Evolutionary conservation across 2,797 vertebrate species (phyloP).

Genomic region (Sebastes aleutianus): DNA sequence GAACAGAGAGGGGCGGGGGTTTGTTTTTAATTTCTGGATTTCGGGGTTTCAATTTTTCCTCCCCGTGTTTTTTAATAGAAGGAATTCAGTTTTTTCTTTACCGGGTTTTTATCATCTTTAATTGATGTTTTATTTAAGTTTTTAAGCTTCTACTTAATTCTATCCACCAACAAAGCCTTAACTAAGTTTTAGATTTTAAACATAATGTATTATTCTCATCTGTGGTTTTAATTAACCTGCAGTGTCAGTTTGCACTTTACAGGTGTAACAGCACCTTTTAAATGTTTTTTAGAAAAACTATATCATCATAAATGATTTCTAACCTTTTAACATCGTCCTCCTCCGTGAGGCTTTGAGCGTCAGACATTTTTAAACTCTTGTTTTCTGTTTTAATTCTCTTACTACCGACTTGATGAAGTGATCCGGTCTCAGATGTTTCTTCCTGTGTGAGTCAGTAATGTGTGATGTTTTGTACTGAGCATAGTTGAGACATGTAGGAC

Average conservation of each 20-base stretch:
- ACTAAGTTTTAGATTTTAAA: neutral
- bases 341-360: neutral
- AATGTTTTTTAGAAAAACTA: neutral
- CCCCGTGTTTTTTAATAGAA: neutral
- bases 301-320: neutral
- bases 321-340: neutral
- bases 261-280: neutral
- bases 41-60: neutral
- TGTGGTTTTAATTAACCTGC: neutral
- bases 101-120: neutral
- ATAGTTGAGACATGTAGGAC: neutral
- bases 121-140: neutral
- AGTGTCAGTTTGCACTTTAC: neutral
- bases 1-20: neutral
- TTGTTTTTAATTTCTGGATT: neutral
- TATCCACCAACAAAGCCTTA: neutral
- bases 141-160: no score
- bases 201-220: fast-evolving
- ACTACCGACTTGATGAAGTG: neutral
- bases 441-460: conserved; percentile 2
- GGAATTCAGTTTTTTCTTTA: neutral
- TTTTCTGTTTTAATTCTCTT: neutral
- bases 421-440: neutral
- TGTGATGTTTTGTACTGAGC: conserved; percentile 40
- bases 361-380: neutral